phyloP scores from a whole-genome alignment of 2,888 invertebrate species.

The Rotaria magnacalcarata region DNA sequence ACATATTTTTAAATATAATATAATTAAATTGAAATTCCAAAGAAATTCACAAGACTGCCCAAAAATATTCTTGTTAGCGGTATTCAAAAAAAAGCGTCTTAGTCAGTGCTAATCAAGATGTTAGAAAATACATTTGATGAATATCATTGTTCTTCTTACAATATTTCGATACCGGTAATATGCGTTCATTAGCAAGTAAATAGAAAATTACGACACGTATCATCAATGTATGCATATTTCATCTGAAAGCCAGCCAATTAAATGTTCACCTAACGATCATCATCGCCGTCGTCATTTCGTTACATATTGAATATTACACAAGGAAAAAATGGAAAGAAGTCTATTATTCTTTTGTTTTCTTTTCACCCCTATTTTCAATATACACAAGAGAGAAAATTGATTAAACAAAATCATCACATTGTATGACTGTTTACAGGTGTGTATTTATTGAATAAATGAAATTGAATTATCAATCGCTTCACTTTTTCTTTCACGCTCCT shows the following conservation, averaged over 20 bases:
- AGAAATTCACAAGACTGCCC: too few species aligned
- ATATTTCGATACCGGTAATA: not conserved
- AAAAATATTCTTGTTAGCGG: too few species aligned
- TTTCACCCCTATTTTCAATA: not conserved
- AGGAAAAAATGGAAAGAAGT: not conserved
- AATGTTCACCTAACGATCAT: not conserved
- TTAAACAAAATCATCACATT: conserved; percentile 11
- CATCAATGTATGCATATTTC: not conserved
- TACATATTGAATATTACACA: not conserved
- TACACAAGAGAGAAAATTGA: not conserved
- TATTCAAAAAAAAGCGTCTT: too few species aligned
- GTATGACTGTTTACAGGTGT: conserved; percentile 9
- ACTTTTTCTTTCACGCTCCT: not conserved
- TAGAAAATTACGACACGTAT: not conserved
- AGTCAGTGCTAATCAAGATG: too few species aligned
- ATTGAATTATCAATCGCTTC: conserved; percentile 21
- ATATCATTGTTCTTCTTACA: not conserved
- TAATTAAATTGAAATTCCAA: too few species aligned
- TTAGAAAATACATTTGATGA: too few species aligned
- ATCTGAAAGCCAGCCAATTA: not conserved
- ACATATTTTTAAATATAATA: not conserved
- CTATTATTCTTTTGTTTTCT: conserved; percentile 6
- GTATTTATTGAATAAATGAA: conserved; percentile 1
- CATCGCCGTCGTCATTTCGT: not conserved
- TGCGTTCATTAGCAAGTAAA: not conserved